Conservation (phyloP, 2,888 invertebrate genomes). For the Spisula subtruncata region DNA sequence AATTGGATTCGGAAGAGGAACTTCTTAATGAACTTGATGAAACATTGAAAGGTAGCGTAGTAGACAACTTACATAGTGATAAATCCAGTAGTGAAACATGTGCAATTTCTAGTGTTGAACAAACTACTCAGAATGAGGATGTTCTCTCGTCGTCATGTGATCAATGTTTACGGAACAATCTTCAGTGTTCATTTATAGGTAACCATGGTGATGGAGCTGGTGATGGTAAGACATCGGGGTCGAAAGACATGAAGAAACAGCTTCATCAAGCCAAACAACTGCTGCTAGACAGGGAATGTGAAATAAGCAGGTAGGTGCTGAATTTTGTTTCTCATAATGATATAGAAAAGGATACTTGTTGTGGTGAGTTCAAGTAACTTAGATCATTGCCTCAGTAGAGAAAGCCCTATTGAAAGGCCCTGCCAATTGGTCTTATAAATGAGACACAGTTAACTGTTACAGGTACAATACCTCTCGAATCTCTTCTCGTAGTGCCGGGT, state of each 20-base stretch:
- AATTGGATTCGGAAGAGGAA: slow-evolving; percentile 77
- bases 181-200: slow-evolving; percentile 53
- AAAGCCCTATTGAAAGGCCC: too few relatives aligned
- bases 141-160: slow-evolving; percentile 53
- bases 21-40: slow-evolving; percentile 82
- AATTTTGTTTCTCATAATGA: not conserved
- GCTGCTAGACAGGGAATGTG: slow-evolving; percentile 74
- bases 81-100: slow-evolving; percentile 9
- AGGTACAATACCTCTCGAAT: too few relatives aligned
- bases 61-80: slow-evolving; percentile 17
- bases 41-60: slow-evolving; percentile 66
- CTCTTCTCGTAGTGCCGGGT: too few relatives aligned
- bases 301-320: slow-evolving; percentile 72
- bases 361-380: too few relatives aligned
- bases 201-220: slow-evolving; percentile 21
- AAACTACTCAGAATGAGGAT: slow-evolving; percentile 8
- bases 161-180: slow-evolving; percentile 65
- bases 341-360: not conserved
- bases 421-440: too few relatives aligned
- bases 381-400: too few relatives aligned
- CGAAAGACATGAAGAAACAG: slow-evolving; percentile 71
- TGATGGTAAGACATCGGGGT: slow-evolving; percentile 59
- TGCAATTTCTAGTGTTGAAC: slow-evolving; percentile 58
- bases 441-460: too few relatives aligned
- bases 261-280: slow-evolving; percentile 75